Evolutionary conservation across 2,113 vertebrate genomes (phyloP).

Genomic region (Abramis brama): DNA sequence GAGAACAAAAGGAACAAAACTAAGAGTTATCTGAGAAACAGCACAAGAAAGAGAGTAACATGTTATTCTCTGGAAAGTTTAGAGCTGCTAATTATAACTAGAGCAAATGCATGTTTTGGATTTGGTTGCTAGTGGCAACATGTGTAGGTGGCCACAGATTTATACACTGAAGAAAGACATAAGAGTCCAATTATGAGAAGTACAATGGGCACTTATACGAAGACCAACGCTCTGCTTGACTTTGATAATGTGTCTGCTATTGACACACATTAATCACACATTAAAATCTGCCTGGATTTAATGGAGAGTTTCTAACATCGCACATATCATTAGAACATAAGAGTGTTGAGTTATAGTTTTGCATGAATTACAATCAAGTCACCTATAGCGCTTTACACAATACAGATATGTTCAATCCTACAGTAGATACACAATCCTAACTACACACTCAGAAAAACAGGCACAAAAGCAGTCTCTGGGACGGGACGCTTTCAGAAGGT

Average conservation of each 20-base stretch:
- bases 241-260: background rate
- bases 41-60: background rate
- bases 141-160: slow-evolving; percentile 46
- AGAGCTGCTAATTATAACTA: slow-evolving; percentile 26
- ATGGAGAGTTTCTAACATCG: background rate
- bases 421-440: no score
- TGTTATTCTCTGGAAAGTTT: slow-evolving; percentile 8
- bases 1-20: background rate
- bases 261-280: background rate
- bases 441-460: no score
- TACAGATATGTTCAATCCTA: no score
- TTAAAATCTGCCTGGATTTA: background rate
- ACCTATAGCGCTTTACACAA: no score
- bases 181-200: slow-evolving; percentile 25
- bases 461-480: no score
- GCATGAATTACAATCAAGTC: background rate
- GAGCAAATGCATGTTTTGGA: slow-evolving; percentile 27
- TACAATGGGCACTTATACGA: background rate
- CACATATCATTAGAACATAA: background rate
- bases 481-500: no score
- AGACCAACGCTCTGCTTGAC: slow-evolving; percentile 4
- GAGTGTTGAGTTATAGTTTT: background rate
- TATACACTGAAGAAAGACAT: slow-evolving; percentile 36
- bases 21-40: background rate
- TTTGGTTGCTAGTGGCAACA: slow-evolving; percentile 45